Percentiles rank a stretch among this genome's conserved stretches.
phyloP scores from a whole-genome alignment of 2,888 invertebrate genomes.

The Plagodis dolabraria region DNA sequence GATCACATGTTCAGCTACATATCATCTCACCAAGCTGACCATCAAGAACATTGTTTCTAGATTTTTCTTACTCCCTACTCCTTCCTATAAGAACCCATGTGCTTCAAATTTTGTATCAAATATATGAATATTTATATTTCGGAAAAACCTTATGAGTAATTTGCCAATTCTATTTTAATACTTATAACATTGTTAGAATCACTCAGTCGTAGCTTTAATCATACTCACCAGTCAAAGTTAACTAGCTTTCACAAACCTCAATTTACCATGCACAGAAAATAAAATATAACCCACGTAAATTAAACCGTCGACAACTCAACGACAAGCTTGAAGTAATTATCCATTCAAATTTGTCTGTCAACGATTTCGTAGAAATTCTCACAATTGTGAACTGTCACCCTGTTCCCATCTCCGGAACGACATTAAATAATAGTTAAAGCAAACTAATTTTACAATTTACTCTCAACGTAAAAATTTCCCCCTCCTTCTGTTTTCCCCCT shows the following conservation, averaged over 20 bases:
- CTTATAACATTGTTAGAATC: neutral
- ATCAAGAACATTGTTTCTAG: neutral
- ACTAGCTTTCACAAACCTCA: constrained; percentile 9
- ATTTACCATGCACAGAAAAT: constrained; percentile 26
- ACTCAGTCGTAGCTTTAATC: neutral
- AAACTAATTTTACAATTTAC: constrained; percentile 66
- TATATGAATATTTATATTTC: too few species aligned
- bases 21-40: neutral
- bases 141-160: too few species aligned
- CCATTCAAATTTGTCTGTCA: constrained; percentile 65
- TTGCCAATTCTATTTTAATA: too few species aligned
- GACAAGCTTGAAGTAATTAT: constrained; percentile 61
- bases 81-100: neutral
- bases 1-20: neutral
- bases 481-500: constrained; percentile 34
- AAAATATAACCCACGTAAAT: constrained; percentile 27
- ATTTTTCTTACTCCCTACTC: neutral
- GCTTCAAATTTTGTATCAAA: too few species aligned
- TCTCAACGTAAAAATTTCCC: constrained; percentile 56
- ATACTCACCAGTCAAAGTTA: constrained; percentile 17
- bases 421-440: constrained; percentile 78
- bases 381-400: constrained; percentile 66
- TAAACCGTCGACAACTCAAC: constrained; percentile 39
- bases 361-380: constrained; percentile 63
- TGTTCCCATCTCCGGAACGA: constrained; percentile 67